Conservation (phyloP, 2,113 vertebrate species). For the Pica pica region DNA sequence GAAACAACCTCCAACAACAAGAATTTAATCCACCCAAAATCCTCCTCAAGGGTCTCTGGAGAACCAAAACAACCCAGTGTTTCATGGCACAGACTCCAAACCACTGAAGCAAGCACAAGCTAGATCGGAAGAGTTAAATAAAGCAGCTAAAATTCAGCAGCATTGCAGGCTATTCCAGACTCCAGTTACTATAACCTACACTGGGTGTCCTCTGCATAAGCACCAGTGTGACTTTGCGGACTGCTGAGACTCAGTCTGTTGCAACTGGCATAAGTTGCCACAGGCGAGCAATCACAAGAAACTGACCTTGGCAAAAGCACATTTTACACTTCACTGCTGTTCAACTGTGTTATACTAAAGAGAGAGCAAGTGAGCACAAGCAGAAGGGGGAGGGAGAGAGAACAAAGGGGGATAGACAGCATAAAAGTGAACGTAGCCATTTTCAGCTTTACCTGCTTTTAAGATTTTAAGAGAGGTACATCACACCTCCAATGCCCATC, state of each 20-base stretch:
- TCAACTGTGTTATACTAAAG: constrained; percentile 57
- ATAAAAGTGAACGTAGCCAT: background rate
- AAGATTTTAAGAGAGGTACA: background rate
- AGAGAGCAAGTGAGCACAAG: constrained; percentile 43
- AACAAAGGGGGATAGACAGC: background rate
- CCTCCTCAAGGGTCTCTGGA: background rate
- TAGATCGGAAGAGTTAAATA: background rate
- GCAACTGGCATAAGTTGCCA: constrained; percentile 70
- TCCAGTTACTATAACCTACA: constrained; percentile 40
- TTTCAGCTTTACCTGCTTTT: background rate
- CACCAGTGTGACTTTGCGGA: constrained; percentile 66
- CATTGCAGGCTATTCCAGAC: constrained; percentile 23
- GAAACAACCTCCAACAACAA: background rate
- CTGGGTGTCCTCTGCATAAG: constrained; percentile 59
- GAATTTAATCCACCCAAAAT: background rate
- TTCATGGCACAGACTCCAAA: background rate
- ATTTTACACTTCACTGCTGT: constrained; percentile 69
- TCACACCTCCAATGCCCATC: background rate
- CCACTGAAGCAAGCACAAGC: background rate
- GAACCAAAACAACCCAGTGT: background rate
- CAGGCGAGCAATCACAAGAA: constrained; percentile 68
- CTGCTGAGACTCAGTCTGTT: constrained; percentile 77
- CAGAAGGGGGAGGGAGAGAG: background rate
- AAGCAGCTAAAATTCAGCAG: constrained; percentile 38
- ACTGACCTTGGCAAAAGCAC: constrained; percentile 76